Evolutionary conservation across 2,888 invertebrate genomes (phyloP), one percentile per base, ranked within the genome.

Genomic region (Thymelicus lineola): DNA sequence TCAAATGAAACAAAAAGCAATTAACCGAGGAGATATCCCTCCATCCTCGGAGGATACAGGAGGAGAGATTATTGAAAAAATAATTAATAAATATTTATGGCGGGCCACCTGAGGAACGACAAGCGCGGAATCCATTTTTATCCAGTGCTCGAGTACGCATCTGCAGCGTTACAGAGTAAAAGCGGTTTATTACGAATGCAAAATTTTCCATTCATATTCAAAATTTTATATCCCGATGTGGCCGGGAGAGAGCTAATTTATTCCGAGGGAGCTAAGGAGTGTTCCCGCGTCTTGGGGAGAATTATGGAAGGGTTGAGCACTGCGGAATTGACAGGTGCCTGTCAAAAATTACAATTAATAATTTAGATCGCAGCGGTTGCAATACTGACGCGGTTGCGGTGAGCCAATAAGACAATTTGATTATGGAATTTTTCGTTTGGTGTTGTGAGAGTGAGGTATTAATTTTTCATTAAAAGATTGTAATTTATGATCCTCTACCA

Each of bases 151-250:
- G 81, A 83, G 86, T 86, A 86, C 91, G 86, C 91, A 92, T 91
- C 92, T 91, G 93, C 88, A 88, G 85, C 85, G 79, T 83, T 83
- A 89, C 86, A 84, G 83, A 87, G 87, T 70, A 91, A 94, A 95
- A 95, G 94, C 95, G 95, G 94, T 96, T 96, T 95, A 96, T 96
- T 96, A 96, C 95, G 95, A 95, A 96, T 96, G 96, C 96, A 96
- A 96, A 96, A 96, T 96, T 95, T 95, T 95, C 96, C 96, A 96
- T 96, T 96, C 96, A 96, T 96, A 96, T 96, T 96, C 96, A 96
- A 96, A 96, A 96, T 96, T 96, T 96, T 96, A 96, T 96, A 96
- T 96, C 96, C 95, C 95, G 87, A 94, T 94, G 95, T 95, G 94
- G 91, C 87, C 87, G 90, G 94, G 94, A 95, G 94, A 94, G 93